These are phyloP conservation scores for Bucco capensis DNA, from an alignment of 2,113 vertebrate species.

Conservation along the genomic window DNA sequence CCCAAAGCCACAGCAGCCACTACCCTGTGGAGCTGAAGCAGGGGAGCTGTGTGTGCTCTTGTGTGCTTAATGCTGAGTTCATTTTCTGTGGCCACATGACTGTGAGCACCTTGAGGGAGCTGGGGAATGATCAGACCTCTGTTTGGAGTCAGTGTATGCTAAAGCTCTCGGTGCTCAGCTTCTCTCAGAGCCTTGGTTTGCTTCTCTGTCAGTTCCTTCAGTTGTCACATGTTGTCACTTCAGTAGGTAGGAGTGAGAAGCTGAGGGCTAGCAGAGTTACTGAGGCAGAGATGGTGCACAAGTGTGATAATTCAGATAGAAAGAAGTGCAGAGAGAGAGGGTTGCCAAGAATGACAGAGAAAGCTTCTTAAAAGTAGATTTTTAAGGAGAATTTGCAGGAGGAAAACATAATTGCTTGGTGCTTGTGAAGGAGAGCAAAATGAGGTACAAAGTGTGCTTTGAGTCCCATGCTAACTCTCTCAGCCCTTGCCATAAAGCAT, in stretches of 20 bases:
- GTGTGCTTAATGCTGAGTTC: neutral
- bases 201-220: conserved; percentile 25
- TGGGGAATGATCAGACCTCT: neutral
- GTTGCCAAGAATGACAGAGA: neutral
- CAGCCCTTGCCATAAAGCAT: neutral
- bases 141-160: neutral
- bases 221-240: conserved; percentile 30
- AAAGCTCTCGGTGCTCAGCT: neutral
- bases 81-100: neutral
- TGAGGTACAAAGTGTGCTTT: neutral
- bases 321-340: neutral
- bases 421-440: neutral
- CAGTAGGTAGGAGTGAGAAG: conserved; percentile 51
- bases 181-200: neutral
- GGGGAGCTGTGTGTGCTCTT: neutral
- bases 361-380: neutral
- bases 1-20: fast-evolving
- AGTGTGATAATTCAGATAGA: neutral
- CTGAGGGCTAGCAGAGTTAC: conserved; percentile 44
- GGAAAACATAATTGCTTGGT: neutral
- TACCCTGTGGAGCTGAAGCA: neutral
- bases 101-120: neutral
- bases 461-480: neutral
- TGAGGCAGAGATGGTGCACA: neutral
- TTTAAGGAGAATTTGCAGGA: neutral